A percentile compares a stretch with the other conserved stretches of the same genome.
Evolutionary conservation across 2,113 vertebrate genomes (phyloP).

Genomic region (Vicugna pacos): DNA sequence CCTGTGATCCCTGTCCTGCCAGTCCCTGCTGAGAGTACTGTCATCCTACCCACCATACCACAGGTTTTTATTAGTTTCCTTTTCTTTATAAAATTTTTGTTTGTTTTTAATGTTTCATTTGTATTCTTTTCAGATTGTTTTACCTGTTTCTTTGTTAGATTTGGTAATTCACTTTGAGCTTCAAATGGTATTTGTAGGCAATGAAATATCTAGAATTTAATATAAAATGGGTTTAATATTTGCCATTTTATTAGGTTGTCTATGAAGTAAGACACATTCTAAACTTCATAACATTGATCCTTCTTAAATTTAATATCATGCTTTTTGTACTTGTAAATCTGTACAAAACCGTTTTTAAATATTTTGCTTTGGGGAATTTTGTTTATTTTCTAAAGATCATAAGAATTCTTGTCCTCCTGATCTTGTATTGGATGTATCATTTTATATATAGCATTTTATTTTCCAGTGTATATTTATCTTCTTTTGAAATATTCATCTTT

Average conservation of each 20-base stretch:
- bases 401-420: neutral
- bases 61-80: slow-evolving; percentile 93
- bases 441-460: slow-evolving; percentile 39
- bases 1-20: slow-evolving; percentile 96
- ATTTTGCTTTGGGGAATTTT: slow-evolving; percentile 41
- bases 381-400: slow-evolving; percentile 7
- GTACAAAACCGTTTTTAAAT: neutral
- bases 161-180: slow-evolving; percentile 26
- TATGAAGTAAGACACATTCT: slow-evolving; percentile 8
- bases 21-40: slow-evolving; percentile 94
- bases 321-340: slow-evolving; percentile 30
- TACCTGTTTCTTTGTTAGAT: slow-evolving; percentile 64
- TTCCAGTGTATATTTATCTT: neutral
- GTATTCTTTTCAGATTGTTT: slow-evolving; percentile 68
- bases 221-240: slow-evolving; percentile 1
- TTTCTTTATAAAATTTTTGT: slow-evolving; percentile 76
- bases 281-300: slow-evolving; percentile 10
- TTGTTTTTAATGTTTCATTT: slow-evolving; percentile 79
- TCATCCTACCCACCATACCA: slow-evolving; percentile 92
- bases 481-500: slow-evolving; percentile 45
- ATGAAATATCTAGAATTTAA: slow-evolving; percentile 16
- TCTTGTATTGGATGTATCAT: neutral
- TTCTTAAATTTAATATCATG: slow-evolving; percentile 32
- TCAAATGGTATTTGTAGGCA: slow-evolving; percentile 10
- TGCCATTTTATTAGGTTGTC: slow-evolving; percentile 27